phyloP scores from a whole-genome alignment of 2,797 vertebrate species.

The Lophotriccus pileatus region DNA sequence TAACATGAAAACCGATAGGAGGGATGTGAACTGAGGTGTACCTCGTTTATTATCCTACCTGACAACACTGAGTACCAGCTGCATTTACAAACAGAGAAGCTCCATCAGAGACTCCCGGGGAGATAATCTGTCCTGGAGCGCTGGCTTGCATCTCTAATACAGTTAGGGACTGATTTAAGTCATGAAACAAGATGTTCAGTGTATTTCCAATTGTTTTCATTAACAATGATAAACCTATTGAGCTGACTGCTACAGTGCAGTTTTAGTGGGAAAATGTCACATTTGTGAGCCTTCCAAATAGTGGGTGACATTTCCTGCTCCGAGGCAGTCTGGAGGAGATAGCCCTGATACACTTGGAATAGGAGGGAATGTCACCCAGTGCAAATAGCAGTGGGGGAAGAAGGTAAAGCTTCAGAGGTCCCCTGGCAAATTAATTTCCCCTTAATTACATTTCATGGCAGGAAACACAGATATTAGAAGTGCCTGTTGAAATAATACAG shows the following conservation, averaged over 20 bases:
- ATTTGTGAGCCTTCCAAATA: neutral
- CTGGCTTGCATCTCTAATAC: slow-evolving; percentile 8
- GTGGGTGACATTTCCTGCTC: neutral
- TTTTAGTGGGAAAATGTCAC: slow-evolving; percentile 32
- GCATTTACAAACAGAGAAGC: slow-evolving; percentile 19
- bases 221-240: slow-evolving; percentile 32
- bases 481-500: slow-evolving; percentile 37
- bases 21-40: slow-evolving; percentile 15
- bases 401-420: slow-evolving; percentile 34
- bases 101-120: neutral
- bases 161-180: slow-evolving; percentile 20
- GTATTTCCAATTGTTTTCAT: slow-evolving; percentile 44
- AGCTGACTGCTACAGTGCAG: neutral
- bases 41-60: slow-evolving; percentile 47
- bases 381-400: neutral
- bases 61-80: slow-evolving; percentile 9
- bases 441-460: slow-evolving; percentile 52
- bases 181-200: neutral
- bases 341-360: neutral
- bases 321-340: neutral
- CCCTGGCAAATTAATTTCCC: slow-evolving; percentile 37
- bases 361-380: neutral
- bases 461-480: slow-evolving; percentile 42
- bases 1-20: neutral
- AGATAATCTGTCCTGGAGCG: slow-evolving; percentile 49